A percentile compares a stretch with the other conserved stretches of the same genome.
Evolutionary conservation across 2,797 vertebrate species (phyloP).

Genomic region (Semaprochilodus insignis): DNA sequence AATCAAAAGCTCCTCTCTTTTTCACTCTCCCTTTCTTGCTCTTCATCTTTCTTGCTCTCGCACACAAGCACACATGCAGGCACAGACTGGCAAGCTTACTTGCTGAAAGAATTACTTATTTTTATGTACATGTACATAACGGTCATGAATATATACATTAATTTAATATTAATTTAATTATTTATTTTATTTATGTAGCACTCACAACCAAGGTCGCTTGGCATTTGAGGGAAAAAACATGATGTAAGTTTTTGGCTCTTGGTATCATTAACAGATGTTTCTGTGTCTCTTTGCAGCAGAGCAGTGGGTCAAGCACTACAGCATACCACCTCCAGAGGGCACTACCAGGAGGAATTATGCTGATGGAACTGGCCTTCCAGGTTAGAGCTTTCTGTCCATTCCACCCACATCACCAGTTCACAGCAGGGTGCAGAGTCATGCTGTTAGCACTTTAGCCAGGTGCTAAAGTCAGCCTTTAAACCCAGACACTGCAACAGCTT

Average conservation of each 20-base stretch:
- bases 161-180: too few relatives aligned
- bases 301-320: slow-evolving; percentile 74
- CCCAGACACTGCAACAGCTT: slow-evolving; percentile 8
- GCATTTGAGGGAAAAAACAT: neutral
- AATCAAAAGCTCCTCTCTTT: too few relatives aligned
- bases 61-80: too few relatives aligned
- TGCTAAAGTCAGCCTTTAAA: slow-evolving; percentile 20
- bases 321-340: slow-evolving; percentile 95
- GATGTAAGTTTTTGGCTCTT: neutral
- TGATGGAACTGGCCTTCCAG: slow-evolving; percentile 98
- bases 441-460: slow-evolving; percentile 1
- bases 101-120: too few relatives aligned
- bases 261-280: slow-evolving; percentile 2
- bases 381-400: slow-evolving; percentile 69
- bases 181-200: too few relatives aligned
- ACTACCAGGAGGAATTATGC: slow-evolving; percentile 94
- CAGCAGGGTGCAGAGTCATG: neutral
- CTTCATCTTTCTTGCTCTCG: too few relatives aligned
- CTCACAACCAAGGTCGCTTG: too few relatives aligned
- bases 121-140: too few relatives aligned
- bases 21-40: too few relatives aligned
- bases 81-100: too few relatives aligned
- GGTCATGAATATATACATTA: too few relatives aligned
- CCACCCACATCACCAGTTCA: slow-evolving; percentile 1
- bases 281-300: slow-evolving; percentile 76